These are phyloP conservation scores for Monopterus albus DNA, from an alignment of 2,113 vertebrate genomes.

Conservation along the genomic window DNA sequence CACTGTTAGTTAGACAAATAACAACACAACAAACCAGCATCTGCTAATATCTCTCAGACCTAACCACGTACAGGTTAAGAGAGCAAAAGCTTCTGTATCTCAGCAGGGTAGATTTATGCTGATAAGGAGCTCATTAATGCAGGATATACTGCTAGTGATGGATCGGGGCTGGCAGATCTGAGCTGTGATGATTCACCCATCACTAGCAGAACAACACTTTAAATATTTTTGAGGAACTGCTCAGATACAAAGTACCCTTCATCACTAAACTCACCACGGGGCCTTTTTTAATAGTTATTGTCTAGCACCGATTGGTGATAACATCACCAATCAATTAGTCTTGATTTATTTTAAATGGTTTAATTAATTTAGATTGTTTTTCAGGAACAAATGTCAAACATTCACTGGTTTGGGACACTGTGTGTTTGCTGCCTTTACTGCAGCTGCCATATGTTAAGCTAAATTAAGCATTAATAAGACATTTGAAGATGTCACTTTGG, in stretches of 20 bases:
- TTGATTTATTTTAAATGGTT: too few relatives aligned
- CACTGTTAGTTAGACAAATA: constrained; percentile 51
- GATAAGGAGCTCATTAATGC: constrained; percentile 74
- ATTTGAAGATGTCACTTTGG: too few relatives aligned
- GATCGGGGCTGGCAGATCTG: constrained; percentile 34
- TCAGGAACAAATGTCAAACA: too few relatives aligned
- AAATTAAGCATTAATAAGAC: too few relatives aligned
- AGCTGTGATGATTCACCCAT: constrained; percentile 76
- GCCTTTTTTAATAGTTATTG: constrained; percentile 13
- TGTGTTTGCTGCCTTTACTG: too few relatives aligned
- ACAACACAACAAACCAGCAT: constrained; percentile 19
- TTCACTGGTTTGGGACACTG: too few relatives aligned
- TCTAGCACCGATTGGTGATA: constrained; percentile 28
- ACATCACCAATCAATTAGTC: constrained; percentile 36
- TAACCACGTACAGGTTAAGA: constrained; percentile 49
- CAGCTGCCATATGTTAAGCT: too few relatives aligned
- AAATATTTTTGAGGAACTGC: constrained; percentile 59
- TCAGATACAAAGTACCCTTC: constrained; percentile 48
- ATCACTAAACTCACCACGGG: constrained; percentile 6
- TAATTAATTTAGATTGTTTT: too few relatives aligned
- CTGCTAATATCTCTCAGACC: constrained; percentile 42
- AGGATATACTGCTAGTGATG: constrained; percentile 62
- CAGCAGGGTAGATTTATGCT: constrained; percentile 63
- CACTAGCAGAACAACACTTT: constrained; percentile 69
- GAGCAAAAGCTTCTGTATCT: constrained; percentile 69